Base-by-base conservation (phyloP, 2,888 invertebrate species). In the Amblyjoppa proteus region DNA sequence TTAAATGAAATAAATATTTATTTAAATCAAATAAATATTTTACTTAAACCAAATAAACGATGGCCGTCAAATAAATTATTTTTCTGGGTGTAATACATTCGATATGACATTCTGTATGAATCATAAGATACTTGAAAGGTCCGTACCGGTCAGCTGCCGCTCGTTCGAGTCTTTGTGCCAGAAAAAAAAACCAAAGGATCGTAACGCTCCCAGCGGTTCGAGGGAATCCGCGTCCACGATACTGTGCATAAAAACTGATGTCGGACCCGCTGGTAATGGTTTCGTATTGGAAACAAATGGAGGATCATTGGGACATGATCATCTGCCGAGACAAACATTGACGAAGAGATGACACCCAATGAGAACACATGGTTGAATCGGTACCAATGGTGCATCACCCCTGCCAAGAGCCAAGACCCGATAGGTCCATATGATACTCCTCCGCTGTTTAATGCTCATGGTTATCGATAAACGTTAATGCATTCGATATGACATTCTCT, bases 401-500 rank as follows among this genome's bases (percentile, higher is more conserved):
- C 64, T 34, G n/a, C 16, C 34, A 64, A 6, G 34, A 20, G 28
- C 28, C 25, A 1, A 64, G 16, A 61, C 6, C 28, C 28, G 16
- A n/a, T 34, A 31, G 6, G 25, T 28, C 25, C 16, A n/a, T 7
- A 64, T 16, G 13, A n/a, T 6, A n/a, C 5, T 64, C 31, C 34
- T 34, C 16, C 34, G n/a, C n/a, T 34, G 64, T 31, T 31, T 2
- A 16, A 64, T 16, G 16, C 64, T 64, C 64, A 64, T 6, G 31
- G 34, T 13, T 34, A 16, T 64, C 64, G 34, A 64, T 34, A 64
- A 34, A 64, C 34, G 34, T 13, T 64, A 31, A 31, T 31, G 31
- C 64, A 64, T 64, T 34, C 16, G 64, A 64, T 34, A 64, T 64
- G 34, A 31, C 64, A 64, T 64, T 64, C 64, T 2, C 16, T 34